Evolutionary conservation across 2,888 invertebrate genomes (phyloP).

Genomic region (Dusona sp.): DNA sequence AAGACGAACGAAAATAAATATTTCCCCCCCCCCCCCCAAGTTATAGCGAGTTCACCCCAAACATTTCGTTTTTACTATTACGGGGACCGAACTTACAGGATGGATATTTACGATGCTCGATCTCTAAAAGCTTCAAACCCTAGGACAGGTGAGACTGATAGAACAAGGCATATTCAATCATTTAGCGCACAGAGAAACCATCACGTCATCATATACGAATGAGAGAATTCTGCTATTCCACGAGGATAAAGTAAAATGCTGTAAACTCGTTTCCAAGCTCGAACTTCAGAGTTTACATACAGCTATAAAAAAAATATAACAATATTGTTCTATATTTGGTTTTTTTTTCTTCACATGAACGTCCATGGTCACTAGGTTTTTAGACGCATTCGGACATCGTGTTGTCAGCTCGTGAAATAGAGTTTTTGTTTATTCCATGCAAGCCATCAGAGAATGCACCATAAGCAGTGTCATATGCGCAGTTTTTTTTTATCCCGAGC

Average conservation of each 20-base stretch:
- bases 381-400: constrained; percentile 4
- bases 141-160: constrained; percentile 4
- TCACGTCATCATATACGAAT: neutral
- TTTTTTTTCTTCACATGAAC: constrained; percentile 5
- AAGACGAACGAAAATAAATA: neutral
- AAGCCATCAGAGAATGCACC: neutral
- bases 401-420: constrained; percentile 28
- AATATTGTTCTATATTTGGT: neutral
- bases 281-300: neutral
- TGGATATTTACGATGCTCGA: constrained; percentile 4
- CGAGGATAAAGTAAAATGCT: neutral
- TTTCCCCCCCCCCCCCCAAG: neutral
- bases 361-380: constrained; percentile 8
- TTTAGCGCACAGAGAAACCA: neutral
- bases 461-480: neutral
- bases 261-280: constrained; percentile 3
- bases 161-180: neutral
- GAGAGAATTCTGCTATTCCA: neutral
- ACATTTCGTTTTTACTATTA: constrained; percentile 29
- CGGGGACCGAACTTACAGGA: constrained; percentile 21
- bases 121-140: neutral
- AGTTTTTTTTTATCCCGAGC: constrained; percentile 24
- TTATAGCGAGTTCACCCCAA: neutral
- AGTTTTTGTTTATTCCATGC: neutral
- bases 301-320: constrained; percentile 5